Evolutionary conservation across 1,140 invertebrate species (phyloP).

Genomic region (Apis cerana): DNA sequence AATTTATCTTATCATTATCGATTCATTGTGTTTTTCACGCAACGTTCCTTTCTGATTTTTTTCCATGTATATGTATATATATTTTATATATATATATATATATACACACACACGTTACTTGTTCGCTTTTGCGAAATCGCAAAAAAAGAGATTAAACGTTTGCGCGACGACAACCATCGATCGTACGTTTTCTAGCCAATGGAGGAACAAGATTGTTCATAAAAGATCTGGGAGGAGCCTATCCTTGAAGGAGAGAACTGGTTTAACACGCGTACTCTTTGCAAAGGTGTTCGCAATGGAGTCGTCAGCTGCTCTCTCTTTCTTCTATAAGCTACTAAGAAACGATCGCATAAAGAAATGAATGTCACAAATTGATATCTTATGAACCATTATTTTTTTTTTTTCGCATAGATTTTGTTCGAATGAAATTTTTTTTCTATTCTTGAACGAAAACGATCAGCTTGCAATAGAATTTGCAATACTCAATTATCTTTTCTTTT

Average conservation of each 20-base stretch:
- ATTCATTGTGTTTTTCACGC: not conserved
- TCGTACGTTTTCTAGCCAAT: slow-evolving; percentile 23
- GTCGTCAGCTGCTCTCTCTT: slow-evolving; percentile 6
- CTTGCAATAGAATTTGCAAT: not conserved
- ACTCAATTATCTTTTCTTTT: not conserved
- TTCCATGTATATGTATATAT: too few species aligned
- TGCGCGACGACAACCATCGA: not conserved
- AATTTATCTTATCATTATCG: not conserved
- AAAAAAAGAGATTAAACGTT: not conserved
- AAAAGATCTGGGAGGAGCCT: slow-evolving; percentile 32
- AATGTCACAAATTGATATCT: slow-evolving; percentile 18
- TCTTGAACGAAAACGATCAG: not conserved
- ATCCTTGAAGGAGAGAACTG: slow-evolving; percentile 36
- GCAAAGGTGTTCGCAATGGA: slow-evolving; percentile 12
- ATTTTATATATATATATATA: too few species aligned
- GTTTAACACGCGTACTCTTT: slow-evolving; percentile 34
- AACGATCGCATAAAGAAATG: not conserved
- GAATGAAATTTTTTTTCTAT: not conserved
- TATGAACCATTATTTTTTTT: not conserved
- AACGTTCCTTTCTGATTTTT: not conserved
- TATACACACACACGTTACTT: too few species aligned
- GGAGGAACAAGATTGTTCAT: not conserved
- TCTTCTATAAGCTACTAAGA: too few species aligned
- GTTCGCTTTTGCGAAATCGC: not conserved
- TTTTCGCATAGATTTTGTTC: not conserved